Conservation (phyloP, 2,113 vertebrate genomes). For the Eudyptes chrysolophus region DNA sequence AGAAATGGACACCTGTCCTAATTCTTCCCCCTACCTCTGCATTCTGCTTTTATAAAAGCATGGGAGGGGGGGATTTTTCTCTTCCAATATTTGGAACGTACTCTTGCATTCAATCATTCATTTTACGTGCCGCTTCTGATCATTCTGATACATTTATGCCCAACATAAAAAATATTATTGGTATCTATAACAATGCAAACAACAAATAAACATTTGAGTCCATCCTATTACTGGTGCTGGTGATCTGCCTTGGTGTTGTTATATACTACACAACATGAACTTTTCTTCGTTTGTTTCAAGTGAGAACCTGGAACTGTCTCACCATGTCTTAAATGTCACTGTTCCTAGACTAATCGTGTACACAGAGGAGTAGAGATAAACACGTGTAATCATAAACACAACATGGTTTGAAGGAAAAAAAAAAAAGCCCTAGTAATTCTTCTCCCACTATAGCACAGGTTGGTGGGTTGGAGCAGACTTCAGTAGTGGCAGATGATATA, state of each 20-base stretch:
- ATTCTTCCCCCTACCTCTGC: neutral
- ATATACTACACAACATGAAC: neutral
- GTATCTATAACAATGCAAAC: neutral
- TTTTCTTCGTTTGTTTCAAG: neutral
- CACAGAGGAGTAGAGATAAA: constrained; percentile 1
- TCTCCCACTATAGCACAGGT: neutral
- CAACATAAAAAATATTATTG: neutral
- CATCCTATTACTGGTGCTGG: neutral
- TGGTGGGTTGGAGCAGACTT: neutral
- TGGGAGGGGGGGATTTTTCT: rapidly evolving
- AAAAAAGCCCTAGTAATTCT: neutral
- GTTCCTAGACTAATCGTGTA: neutral
- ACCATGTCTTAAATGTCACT: neutral
- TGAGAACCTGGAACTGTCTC: neutral
- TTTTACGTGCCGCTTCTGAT: neutral
- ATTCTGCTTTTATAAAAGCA: neutral
- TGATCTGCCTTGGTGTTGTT: neutral
- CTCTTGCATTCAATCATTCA: neutral
- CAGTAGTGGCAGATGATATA: neutral
- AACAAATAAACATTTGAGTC: neutral
- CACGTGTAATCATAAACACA: neutral
- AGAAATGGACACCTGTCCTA: neutral
- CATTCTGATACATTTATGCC: neutral
- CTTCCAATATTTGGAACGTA: neutral
- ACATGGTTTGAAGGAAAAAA: neutral